Evolutionary conservation across 1,140 invertebrate species (phyloP).

Genomic region (Pachypeltis micranthus): DNA sequence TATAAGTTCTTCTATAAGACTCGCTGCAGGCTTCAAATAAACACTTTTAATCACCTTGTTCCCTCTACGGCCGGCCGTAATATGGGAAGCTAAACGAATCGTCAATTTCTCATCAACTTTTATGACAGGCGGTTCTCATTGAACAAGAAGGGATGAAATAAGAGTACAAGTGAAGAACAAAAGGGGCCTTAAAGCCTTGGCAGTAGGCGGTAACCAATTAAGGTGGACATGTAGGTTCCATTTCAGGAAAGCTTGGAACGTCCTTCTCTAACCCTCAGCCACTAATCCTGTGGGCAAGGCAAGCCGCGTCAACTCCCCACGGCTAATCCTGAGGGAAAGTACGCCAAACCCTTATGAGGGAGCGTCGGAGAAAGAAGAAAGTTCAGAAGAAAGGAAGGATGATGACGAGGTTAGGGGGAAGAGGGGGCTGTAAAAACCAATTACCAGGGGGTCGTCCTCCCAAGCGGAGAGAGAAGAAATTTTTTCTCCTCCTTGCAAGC

Average conservation of each 20-base stretch:
- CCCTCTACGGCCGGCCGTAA: too few relatives aligned
- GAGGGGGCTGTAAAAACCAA: conserved; percentile 12
- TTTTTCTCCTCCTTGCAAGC: conserved; percentile 10
- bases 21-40: too few relatives aligned
- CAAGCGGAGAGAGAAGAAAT: neutral
- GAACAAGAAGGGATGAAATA: too few relatives aligned
- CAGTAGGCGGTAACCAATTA: neutral
- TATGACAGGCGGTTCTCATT: too few relatives aligned
- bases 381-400: conserved; percentile 2
- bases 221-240: neutral
- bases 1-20: too few relatives aligned
- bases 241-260: too few relatives aligned
- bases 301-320: neutral
- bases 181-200: neutral
- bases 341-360: conserved; percentile 6
- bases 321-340: neutral
- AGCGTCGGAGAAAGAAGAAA: neutral
- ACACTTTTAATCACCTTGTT: too few relatives aligned
- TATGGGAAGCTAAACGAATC: too few relatives aligned
- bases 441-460: conserved; percentile 13
- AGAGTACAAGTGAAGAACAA: too few relatives aligned
- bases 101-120: too few relatives aligned
- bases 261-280: neutral
- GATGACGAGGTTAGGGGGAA: neutral
- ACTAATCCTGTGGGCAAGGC: neutral